These are phyloP conservation scores for Cataglyphis albicans DNA, from an alignment of 2,888 invertebrate species.

Conservation along the genomic window DNA sequence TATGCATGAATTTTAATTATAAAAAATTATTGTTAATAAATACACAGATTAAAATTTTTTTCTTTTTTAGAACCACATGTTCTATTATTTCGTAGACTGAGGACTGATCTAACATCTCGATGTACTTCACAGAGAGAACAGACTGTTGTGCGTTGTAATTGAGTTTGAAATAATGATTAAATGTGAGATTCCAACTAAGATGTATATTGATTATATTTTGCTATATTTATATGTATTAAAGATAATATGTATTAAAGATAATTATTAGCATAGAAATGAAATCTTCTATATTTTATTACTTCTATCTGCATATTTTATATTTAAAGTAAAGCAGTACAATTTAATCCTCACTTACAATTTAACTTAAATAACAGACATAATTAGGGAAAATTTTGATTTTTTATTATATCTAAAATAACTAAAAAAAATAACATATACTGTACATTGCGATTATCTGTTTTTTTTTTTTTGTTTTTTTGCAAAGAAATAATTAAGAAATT, in stretches of 20 bases:
- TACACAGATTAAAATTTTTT: slow-evolving; percentile 13
- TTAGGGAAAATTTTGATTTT: neutral
- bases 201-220: neutral
- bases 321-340: neutral
- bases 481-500: no score
- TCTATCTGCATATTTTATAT: neutral
- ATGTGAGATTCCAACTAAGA: neutral
- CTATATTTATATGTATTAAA: slow-evolving; percentile 6
- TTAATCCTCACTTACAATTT: neutral
- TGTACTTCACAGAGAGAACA: slow-evolving; percentile 45
- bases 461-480: no score
- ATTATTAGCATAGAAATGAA: neutral
- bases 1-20: neutral
- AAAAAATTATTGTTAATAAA: neutral
- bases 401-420: neutral
- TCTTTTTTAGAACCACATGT: slow-evolving; percentile 92
- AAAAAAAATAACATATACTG: neutral
- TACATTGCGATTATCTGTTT: no score
- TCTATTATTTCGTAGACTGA: slow-evolving; percentile 91
- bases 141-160: neutral
- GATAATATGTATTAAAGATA: no score
- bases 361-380: neutral
- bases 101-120: slow-evolving; percentile 74
- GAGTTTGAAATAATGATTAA: neutral
- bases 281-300: neutral